These are phyloP conservation scores for Operophtera brumata DNA, from an alignment of 2,888 invertebrate species.

Conservation along the genomic window DNA sequence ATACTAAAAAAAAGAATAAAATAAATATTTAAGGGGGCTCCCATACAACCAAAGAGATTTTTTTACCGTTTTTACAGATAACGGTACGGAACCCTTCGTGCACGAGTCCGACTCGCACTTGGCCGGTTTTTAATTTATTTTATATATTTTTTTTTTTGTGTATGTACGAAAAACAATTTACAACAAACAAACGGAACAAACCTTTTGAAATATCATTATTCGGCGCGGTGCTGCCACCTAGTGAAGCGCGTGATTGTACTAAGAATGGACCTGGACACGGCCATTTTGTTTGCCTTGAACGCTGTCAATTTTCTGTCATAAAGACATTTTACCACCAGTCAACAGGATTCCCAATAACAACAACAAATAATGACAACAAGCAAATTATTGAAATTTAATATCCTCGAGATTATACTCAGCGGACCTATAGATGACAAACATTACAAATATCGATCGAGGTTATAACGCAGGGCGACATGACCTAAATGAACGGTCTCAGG, in stretches of 20 bases:
- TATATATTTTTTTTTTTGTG: too few species aligned
- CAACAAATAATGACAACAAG: slow-evolving; percentile 54
- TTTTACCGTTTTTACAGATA: too few species aligned
- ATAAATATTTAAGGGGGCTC: too few species aligned
- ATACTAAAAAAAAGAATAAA: too few species aligned
- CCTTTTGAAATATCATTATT: neutral
- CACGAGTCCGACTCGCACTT: too few species aligned
- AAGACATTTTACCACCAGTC: slow-evolving; percentile 69
- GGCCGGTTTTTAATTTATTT: too few species aligned
- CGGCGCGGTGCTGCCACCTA: slow-evolving; percentile 51
- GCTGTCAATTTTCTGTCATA: slow-evolving; percentile 75
- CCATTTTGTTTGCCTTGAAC: slow-evolving; percentile 66
- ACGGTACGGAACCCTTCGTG: too few species aligned
- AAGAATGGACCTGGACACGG: slow-evolving; percentile 39
- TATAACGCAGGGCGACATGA: slow-evolving; percentile 40
- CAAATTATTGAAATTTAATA: neutral
- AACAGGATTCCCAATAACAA: slow-evolving; percentile 64
- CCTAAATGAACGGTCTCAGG: slow-evolving; percentile 50
- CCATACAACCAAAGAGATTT: too few species aligned
- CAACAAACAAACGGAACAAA: neutral
- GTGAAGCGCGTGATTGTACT: slow-evolving; percentile 60
- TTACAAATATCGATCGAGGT: slow-evolving; percentile 47
- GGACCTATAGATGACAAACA: slow-evolving; percentile 4
- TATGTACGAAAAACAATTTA: too few species aligned
- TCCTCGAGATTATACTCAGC: neutral